Evolutionary conservation across 2,113 vertebrate species (phyloP).

Genomic region (Strigops habroptila): DNA sequence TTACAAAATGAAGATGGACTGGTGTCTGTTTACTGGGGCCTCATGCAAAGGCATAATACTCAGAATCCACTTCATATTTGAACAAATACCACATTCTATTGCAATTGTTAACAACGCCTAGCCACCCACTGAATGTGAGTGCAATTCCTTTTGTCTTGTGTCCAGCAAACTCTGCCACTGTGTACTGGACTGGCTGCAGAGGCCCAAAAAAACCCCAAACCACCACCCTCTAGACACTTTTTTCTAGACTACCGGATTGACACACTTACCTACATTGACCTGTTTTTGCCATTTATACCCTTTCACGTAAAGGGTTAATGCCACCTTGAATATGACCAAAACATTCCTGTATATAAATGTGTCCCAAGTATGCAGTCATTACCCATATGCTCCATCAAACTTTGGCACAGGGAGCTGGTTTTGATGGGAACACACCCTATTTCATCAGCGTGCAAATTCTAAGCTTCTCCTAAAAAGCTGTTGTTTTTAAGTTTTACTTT

Average conservation of each 20-base stretch:
- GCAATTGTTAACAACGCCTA: fast-evolving
- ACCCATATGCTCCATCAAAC: background rate
- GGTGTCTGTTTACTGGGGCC: background rate
- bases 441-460: background rate
- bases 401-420: background rate
- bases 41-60: background rate
- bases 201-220: background rate
- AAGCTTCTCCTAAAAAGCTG: background rate
- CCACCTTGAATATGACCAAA: background rate
- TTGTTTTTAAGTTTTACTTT: background rate
- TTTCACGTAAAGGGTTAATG: background rate
- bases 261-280: background rate
- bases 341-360: background rate
- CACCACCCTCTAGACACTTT: background rate
- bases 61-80: background rate
- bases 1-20: background rate
- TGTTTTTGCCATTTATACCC: background rate
- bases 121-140: fast-evolving
- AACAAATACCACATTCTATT: background rate
- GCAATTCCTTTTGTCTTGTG: fast-evolving
- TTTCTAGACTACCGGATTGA: background rate
- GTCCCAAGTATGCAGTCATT: background rate
- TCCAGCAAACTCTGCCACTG: background rate
- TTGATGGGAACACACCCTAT: background rate
- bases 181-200: background rate